Conservation (phyloP, 2,888 invertebrate genomes). For the Phytoseiulus persimilis region DNA sequence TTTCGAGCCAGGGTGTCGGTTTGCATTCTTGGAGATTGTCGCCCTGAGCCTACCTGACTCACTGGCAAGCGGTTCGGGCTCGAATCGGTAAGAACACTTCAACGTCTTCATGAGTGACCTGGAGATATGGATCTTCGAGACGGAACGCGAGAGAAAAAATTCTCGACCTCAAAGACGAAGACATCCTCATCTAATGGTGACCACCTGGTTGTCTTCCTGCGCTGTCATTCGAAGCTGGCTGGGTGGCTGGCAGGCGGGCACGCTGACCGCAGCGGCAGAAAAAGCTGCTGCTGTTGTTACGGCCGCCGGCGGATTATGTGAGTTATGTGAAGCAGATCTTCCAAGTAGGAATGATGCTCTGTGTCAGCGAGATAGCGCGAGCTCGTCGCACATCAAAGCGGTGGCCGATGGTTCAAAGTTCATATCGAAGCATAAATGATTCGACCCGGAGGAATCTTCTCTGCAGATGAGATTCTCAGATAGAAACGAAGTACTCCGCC, state of each 20-base stretch:
- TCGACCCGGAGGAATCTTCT: not conserved
- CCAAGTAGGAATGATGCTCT: not conserved
- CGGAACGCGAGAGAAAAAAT: not conserved
- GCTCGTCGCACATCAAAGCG: not conserved
- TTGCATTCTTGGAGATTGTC: slow-evolving; percentile 5
- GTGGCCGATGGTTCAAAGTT: not conserved
- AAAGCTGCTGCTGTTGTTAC: not conserved
- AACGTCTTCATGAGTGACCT: not conserved
- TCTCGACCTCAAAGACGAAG: not conserved
- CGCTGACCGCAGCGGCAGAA: not conserved
- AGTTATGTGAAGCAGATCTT: not conserved
- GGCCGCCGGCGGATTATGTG: not conserved
- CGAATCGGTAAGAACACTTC: not conserved
- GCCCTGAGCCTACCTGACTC: not conserved
- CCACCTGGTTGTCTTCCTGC: not conserved
- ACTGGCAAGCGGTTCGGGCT: not conserved
- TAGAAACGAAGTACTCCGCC: too few relatives aligned
- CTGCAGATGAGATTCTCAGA: not conserved
- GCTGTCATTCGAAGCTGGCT: not conserved
- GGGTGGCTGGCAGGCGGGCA: not conserved
- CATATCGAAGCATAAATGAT: not conserved
- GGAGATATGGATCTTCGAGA: not conserved
- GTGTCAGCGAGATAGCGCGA: not conserved
- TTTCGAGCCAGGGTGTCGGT: not conserved
- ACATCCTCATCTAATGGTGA: not conserved